These are phyloP conservation scores for Tetramorium bicarinatum DNA, from an alignment of 2,888 invertebrate genomes.

Conservation along the genomic window DNA sequence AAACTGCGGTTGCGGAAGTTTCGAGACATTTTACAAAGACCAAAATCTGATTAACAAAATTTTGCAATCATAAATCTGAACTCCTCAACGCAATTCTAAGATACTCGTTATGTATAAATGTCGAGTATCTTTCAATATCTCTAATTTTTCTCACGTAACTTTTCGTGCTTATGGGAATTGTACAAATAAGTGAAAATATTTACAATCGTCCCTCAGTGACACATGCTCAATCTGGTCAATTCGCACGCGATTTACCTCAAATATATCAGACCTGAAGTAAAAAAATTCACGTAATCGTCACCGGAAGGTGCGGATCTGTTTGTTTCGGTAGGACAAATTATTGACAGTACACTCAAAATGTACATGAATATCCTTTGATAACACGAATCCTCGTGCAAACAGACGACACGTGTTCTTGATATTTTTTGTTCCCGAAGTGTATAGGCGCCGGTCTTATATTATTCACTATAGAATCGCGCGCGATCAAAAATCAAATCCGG, in stretches of 20 bases:
- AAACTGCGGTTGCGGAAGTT: neutral
- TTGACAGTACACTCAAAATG: slow-evolving; percentile 75
- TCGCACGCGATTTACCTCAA: slow-evolving; percentile 27
- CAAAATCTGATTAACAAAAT: neutral
- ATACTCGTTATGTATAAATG: neutral
- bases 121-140: neutral
- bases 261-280: slow-evolving; percentile 28
- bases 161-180: neutral
- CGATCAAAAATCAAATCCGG: neutral
- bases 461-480: neutral
- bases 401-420: slow-evolving; percentile 64
- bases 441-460: slow-evolving; percentile 65
- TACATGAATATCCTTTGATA: slow-evolving; percentile 73
- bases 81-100: neutral
- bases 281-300: slow-evolving; percentile 14
- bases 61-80: neutral
- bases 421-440: slow-evolving; percentile 72
- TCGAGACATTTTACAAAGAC: neutral
- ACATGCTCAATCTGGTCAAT: slow-evolving; percentile 11
- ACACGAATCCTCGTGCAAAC: slow-evolving; percentile 79
- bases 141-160: neutral
- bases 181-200: slow-evolving; percentile 13
- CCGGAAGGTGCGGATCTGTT: slow-evolving; percentile 59
- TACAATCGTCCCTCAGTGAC: slow-evolving; percentile 19
- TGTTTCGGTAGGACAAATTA: slow-evolving; percentile 74